A percentile compares a stretch with the other conserved stretches of the same genome.
Conservation (phyloP, 2,888 invertebrate species). For the Eledone cirrhosa region DNA sequence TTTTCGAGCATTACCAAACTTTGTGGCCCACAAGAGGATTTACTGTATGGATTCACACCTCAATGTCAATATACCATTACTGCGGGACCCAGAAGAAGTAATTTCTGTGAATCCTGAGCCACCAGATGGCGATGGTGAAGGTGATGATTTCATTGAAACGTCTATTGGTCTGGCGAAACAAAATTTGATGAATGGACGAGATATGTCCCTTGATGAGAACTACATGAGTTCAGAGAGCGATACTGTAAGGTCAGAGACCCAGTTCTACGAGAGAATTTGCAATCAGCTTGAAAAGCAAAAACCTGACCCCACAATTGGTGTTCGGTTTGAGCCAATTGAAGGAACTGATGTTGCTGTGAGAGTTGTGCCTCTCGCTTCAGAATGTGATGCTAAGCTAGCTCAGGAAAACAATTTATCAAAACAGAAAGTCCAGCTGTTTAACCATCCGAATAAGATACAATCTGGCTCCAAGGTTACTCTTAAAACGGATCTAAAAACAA, state of each 20-base stretch:
- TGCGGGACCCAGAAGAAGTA: conserved; percentile 57
- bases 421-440: neutral
- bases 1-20: conserved; percentile 87
- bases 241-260: conserved; percentile 2
- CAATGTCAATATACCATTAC: conserved; percentile 22
- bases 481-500: conserved; percentile 7
- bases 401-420: neutral
- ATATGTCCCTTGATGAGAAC: conserved; percentile 18
- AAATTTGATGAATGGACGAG: conserved; percentile 5
- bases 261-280: conserved; percentile 24
- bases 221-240: neutral
- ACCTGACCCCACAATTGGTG: conserved; percentile 19
- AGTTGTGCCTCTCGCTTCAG: neutral
- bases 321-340: conserved; percentile 24
- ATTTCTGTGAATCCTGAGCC: conserved; percentile 50
- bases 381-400: neutral
- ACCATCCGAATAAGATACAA: conserved; percentile 11
- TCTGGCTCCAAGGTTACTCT: neutral
- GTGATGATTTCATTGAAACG: conserved; percentile 2
- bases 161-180: neutral
- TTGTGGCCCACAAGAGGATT: conserved; percentile 86
- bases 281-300: conserved; percentile 22
- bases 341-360: conserved; percentile 19
- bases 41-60: conserved; percentile 73
- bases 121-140: conserved; percentile 37